These are phyloP conservation scores for Xenus cinereus DNA, from an alignment of 2,113 vertebrate species.

Conservation along the genomic window DNA sequence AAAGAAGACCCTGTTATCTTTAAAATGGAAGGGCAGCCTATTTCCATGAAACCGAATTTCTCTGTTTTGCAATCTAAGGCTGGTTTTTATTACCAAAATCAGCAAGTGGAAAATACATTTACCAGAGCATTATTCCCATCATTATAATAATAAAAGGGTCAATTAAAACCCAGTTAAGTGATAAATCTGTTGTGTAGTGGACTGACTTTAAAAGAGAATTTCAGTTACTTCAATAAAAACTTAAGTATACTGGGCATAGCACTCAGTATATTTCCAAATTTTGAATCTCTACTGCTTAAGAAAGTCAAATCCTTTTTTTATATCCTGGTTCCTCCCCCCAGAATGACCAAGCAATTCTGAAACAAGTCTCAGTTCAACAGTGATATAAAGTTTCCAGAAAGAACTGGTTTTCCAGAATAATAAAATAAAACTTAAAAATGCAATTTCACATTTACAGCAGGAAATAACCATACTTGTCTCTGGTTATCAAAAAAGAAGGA, in stretches of 20 bases:
- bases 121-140: slow-evolving; percentile 23
- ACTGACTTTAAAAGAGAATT: slow-evolving; percentile 1
- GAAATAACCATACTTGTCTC: background rate
- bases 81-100: slow-evolving; percentile 40
- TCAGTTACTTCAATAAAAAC: background rate
- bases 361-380: background rate
- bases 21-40: slow-evolving; percentile 13
- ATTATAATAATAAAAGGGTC: slow-evolving; percentile 35
- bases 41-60: slow-evolving; percentile 8
- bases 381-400: background rate
- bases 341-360: background rate
- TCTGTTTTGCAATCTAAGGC: background rate
- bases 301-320: background rate
- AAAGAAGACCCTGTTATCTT: slow-evolving; percentile 27
- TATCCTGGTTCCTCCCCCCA: background rate
- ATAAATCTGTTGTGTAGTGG: slow-evolving; percentile 7
- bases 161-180: slow-evolving; percentile 48
- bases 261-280: background rate
- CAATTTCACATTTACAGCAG: background rate
- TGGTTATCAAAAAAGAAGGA: background rate
- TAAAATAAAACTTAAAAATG: background rate
- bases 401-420: background rate
- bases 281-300: background rate
- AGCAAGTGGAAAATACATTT: slow-evolving; percentile 46
- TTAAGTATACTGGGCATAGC: background rate